Base-by-base conservation (phyloP, 2,888 invertebrate species). In the Macaria liturata region DNA sequence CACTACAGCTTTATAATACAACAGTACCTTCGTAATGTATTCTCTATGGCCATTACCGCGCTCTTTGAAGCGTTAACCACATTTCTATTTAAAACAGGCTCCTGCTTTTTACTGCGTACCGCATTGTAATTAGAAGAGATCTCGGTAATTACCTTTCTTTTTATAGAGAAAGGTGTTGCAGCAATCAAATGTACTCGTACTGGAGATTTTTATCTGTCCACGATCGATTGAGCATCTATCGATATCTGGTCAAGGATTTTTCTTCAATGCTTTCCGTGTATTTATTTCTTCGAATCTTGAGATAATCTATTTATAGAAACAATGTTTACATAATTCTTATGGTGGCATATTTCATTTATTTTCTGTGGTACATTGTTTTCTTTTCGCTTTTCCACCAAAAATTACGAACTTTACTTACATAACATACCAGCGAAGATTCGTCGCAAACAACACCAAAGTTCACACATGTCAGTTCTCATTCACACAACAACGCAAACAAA, bases 61-160 rank as follows among this genome's bases (percentile, higher is more conserved):
- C 46, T 56, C 60, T 57, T 46, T 56, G 56, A 60, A 47, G 60
- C 60, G 56, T 57, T 46, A 53, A 43, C 59, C 8, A 31, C 56
- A 53, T 56, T 60, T 46, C 55, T 53, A 60, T 60, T 53, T 42
- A 53, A 60, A 57, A 30, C 39, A 47, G 44, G 43, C 44, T 30
- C 46, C 51, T 42, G 42, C 51, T 55, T 49, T 46, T 56, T 46
- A 49, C 49, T 9, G 39, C 44, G 46, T 20, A 40, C 49, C 31
- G 54, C 44, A 59, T 50, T 59, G 44, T 54, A 58, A 58, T 54
- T 49, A 59, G 42, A 43, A 50, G 30, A 49, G 46, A 59, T 50
- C 40, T 51, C 39, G 44, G 39, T 46, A 31, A 43, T 44, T 44
- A 9, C 32, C 20, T 32, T 57, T 37, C 43, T 44, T 3, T 8